Evolutionary conservation across 2,113 vertebrate genomes (phyloP).

Genomic region (Leptosomus discolor): DNA sequence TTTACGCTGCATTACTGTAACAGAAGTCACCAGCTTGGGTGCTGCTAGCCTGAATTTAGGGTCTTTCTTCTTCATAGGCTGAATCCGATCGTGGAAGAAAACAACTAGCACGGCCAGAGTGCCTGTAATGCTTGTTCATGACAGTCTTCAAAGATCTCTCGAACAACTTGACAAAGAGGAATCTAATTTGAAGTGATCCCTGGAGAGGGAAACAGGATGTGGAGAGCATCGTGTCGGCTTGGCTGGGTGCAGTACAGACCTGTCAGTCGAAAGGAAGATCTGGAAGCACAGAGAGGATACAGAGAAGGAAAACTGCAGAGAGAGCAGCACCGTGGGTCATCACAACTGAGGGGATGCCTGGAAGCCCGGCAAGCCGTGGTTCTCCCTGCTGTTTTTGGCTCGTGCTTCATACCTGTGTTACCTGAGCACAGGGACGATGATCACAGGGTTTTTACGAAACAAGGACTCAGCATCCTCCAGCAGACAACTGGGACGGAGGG

Average conservation of each 20-base stretch:
- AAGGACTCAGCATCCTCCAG: not conserved
- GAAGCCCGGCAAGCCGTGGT: not conserved
- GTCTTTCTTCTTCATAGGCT: not conserved
- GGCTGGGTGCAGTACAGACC: not conserved
- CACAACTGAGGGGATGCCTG: not conserved
- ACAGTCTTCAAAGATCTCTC: not conserved
- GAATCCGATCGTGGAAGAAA: not conserved
- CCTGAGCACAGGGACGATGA: not conserved
- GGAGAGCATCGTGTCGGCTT: not conserved
- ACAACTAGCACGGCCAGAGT: not conserved
- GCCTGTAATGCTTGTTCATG: not conserved
- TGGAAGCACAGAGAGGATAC: not conserved
- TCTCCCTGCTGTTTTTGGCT: not conserved
- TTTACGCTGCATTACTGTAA: not conserved
- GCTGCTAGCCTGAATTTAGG: not conserved
- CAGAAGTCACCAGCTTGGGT: not conserved
- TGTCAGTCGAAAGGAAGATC: not conserved
- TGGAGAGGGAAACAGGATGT: not conserved
- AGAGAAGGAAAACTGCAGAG: not conserved
- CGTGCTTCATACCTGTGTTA: not conserved
- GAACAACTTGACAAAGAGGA: not conserved
- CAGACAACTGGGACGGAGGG: not conserved
- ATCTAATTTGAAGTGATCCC: not conserved
- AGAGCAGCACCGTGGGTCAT: not conserved
- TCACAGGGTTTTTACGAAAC: not conserved